A percentile compares a stretch with the other conserved stretches of the same genome.
phyloP scores from a whole-genome alignment of 2,888 invertebrate genomes.

The Yponomeuta cagnagella region DNA sequence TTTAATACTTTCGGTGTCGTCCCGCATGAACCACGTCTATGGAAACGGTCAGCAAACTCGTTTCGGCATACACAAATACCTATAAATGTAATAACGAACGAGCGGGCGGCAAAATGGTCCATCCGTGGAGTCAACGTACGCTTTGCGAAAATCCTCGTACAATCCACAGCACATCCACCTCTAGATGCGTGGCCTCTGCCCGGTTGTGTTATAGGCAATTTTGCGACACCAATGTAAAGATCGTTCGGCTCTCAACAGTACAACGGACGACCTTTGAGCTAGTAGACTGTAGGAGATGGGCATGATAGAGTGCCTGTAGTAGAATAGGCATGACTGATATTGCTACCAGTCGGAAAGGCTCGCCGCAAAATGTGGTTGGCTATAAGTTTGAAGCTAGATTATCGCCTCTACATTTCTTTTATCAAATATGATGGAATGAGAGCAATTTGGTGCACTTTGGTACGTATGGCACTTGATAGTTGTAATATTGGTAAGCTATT shows the following conservation, averaged over 20 bases:
- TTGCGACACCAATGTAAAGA: neutral
- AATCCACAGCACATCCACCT: neutral
- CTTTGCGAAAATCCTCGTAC: slow-evolving; percentile 11
- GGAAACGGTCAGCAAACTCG: slow-evolving; percentile 50
- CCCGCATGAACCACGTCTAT: slow-evolving; percentile 22
- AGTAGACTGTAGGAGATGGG: neutral
- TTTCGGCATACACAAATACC: slow-evolving; percentile 42
- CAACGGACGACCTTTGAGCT: neutral
- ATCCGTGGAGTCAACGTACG: slow-evolving; percentile 56
- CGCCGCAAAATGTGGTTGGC: neutral
- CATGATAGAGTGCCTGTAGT: neutral
- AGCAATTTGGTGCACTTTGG: no score
- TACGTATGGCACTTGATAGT: no score
- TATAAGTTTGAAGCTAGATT: neutral
- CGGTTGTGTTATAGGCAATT: no score
- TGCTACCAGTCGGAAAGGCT: neutral
- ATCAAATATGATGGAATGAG: no score
- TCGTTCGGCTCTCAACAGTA: neutral
- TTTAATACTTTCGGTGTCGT: no score
- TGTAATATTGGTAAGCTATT: no score
- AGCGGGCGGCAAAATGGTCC: slow-evolving; percentile 47
- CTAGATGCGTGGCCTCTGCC: no score
- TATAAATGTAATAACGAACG: slow-evolving; percentile 27
- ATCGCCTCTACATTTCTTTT: no score
- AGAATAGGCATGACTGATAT: neutral